phyloP scores from a whole-genome alignment of 2,113 vertebrate genomes.

The Chunga burmeisteri region DNA sequence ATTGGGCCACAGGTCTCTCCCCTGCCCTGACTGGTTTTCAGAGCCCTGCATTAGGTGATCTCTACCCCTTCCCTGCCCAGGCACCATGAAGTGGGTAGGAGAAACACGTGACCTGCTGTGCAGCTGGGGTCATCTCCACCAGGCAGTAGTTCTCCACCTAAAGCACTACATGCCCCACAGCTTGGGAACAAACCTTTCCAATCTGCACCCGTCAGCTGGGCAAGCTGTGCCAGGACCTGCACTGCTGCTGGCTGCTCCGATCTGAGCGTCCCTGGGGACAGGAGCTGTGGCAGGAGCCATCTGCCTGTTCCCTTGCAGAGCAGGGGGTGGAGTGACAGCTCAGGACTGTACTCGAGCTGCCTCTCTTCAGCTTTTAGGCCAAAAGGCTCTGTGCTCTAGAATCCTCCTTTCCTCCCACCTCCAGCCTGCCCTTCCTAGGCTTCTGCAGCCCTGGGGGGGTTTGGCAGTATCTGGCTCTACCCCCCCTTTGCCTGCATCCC shows the following conservation, averaged over 20 bases:
- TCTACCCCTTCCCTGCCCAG: background rate
- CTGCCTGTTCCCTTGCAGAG: background rate
- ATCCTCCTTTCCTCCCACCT: background rate
- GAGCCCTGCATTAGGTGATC: background rate
- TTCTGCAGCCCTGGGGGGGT: background rate
- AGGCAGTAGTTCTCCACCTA: background rate
- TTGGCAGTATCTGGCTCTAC: background rate
- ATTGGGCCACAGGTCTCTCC: background rate
- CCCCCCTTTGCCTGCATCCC: background rate
- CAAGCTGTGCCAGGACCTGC: background rate
- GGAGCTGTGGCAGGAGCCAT: background rate
- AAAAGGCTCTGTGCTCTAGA: background rate
- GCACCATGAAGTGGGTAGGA: background rate
- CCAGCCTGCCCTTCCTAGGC: background rate
- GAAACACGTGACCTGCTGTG: background rate
- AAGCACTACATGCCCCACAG: rapidly evolving
- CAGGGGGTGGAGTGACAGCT: background rate
- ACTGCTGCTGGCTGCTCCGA: background rate
- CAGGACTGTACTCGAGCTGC: background rate
- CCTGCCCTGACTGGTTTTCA: background rate
- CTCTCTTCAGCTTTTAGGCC: background rate
- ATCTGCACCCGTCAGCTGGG: background rate
- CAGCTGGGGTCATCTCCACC: background rate
- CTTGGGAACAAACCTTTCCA: background rate
- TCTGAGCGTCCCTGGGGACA: background rate